phyloP scores from a whole-genome alignment of 1,140 invertebrate species.

The Pseudoatta argentina region DNA sequence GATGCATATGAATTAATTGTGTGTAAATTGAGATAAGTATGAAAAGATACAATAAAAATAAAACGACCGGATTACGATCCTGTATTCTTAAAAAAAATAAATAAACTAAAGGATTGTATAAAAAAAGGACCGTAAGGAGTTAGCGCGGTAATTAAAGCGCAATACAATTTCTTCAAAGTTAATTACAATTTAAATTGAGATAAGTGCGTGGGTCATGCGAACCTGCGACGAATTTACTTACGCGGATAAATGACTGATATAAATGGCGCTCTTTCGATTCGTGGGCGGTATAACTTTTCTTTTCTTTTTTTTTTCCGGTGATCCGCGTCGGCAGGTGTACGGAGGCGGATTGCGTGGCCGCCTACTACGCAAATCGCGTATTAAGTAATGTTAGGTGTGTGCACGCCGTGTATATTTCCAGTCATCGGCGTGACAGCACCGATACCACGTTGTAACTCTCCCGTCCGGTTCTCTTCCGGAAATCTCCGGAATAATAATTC shows the following conservation, averaged over 20 bases:
- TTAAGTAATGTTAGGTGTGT: slow-evolving; percentile 44
- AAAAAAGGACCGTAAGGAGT: too few relatives aligned
- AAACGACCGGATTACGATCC: too few relatives aligned
- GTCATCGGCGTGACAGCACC: slow-evolving; percentile 50
- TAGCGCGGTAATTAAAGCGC: too few relatives aligned
- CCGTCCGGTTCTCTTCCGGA: not conserved
- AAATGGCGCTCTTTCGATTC: not conserved
- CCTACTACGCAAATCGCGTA: slow-evolving; percentile 39
- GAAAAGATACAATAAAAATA: too few relatives aligned
- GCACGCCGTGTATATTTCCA: slow-evolving; percentile 36
- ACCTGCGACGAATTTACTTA: not conserved
- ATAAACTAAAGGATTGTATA: too few relatives aligned
- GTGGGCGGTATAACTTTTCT: not conserved
- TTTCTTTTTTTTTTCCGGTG: not conserved
- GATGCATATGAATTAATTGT: not conserved
- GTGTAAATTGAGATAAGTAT: not conserved
- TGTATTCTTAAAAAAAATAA: too few relatives aligned
- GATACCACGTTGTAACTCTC: not conserved
- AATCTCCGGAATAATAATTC: not conserved
- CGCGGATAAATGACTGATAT: slow-evolving; percentile 6
- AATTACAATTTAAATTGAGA: not conserved
- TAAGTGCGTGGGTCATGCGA: not conserved
- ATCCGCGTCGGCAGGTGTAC: slow-evolving; percentile 33
- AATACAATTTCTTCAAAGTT: too few relatives aligned
- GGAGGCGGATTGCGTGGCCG: slow-evolving; percentile 9